phyloP scores from a whole-genome alignment of 2,797 vertebrate species.

The Columba guinea region DNA sequence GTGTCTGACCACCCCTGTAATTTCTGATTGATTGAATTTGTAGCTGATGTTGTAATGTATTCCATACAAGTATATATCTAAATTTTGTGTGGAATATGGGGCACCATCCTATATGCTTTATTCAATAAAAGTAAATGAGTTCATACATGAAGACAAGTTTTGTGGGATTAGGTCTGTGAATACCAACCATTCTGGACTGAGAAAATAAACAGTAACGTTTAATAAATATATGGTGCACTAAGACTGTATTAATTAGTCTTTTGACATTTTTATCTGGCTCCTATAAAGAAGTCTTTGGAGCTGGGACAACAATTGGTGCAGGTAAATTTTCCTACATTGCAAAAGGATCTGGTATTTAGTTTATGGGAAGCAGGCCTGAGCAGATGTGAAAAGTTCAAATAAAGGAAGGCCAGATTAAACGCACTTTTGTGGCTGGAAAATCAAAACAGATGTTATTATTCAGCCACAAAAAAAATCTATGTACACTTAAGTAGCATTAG shows the following conservation, averaged over 20 bases:
- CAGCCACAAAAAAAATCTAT: constrained; percentile 76
- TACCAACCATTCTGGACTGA: constrained; percentile 21
- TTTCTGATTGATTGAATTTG: background rate
- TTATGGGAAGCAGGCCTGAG: constrained; percentile 79
- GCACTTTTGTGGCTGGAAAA: constrained; percentile 79
- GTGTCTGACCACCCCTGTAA: background rate
- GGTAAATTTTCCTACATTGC: constrained; percentile 79
- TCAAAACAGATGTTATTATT: constrained; percentile 84
- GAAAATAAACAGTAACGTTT: constrained; percentile 54
- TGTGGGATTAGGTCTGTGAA: background rate
- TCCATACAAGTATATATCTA: background rate
- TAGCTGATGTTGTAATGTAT: background rate
- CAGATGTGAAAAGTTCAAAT: constrained; percentile 85
- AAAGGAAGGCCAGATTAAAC: constrained; percentile 84
- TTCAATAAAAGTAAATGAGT: background rate
- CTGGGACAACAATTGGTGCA: constrained; percentile 69
- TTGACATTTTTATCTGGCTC: constrained; percentile 72
- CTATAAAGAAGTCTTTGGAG: constrained; percentile 74
- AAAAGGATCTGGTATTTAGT: constrained; percentile 78
- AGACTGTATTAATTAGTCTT: constrained; percentile 72
- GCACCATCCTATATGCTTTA: background rate
- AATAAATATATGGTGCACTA: constrained; percentile 54
- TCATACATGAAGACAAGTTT: constrained; percentile 1
- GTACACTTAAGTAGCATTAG: constrained; percentile 75
- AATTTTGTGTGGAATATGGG: background rate